Evolutionary conservation across 2,888 invertebrate species (phyloP), one percentile per base, ranked within the genome.

Genomic region (Drosophila differens): DNA sequence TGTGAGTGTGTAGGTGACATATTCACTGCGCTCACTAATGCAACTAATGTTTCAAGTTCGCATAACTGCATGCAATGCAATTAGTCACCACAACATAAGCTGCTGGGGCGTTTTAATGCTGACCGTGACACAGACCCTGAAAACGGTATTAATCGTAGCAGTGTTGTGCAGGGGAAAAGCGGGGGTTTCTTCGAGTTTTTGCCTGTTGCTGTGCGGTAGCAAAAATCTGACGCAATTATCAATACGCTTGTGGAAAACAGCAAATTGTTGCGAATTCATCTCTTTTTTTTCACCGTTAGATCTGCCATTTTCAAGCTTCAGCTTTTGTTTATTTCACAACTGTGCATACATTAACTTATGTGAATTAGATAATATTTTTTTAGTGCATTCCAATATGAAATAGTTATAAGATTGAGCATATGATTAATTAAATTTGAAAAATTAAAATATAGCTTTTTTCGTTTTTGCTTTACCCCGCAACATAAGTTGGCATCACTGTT

Each of bases 21-120:
- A 79, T 69, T 65, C 55, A 59, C 28, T 70, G 44, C 66, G 32
- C 55, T 59, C 53, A 22, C 77, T 63, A 6, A 2, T 67, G 64
- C 78, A 59, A 57, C 65, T 22, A 49, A 25, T 59, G 37, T 52
- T 79, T 79, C 82, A 82, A 87, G 80, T 86, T 79, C 82, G 65
- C 71, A 90, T 82, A 68, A 71, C 80, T 80, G 76, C 90, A 85
- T 78, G 88, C 90, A 78, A 80, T 68, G 32, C 59, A 72, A 75
- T 84, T 83, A 87, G 68, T 73, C 57, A 72, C 47, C 54, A 72
- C 41, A 59, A 61, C 35, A 57, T 69, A 71, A 62, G 61, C 72
- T 70, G 70, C 41, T 74, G 53, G 39, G 41, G 39, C 30, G 49
- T 39, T 64, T 64, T 49, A n/a, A 61, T 55, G 61, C 53, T 84